Evolutionary conservation across 2,888 invertebrate species (phyloP).

Genomic region (Smittia aterrima): DNA sequence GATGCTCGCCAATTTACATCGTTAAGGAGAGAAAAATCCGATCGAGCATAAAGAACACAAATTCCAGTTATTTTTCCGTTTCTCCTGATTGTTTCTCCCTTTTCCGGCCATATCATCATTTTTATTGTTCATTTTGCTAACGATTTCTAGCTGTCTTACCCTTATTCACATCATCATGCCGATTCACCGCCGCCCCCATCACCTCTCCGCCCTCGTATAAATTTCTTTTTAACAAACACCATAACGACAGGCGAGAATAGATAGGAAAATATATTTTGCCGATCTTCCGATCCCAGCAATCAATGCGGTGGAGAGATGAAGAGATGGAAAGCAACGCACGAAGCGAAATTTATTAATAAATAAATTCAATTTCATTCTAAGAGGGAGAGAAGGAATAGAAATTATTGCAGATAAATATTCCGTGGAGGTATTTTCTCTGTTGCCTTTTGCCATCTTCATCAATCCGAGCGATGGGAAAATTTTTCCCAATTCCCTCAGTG

Average conservation of each 20-base stretch:
- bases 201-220: slow-evolving; percentile 16
- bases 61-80: slow-evolving; percentile 18
- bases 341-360: slow-evolving; percentile 41
- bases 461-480: slow-evolving; percentile 20
- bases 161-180: slow-evolving; percentile 22
- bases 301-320: not conserved
- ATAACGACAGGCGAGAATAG: slow-evolving; percentile 37
- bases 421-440: slow-evolving; percentile 33
- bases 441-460: slow-evolving; percentile 32
- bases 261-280: not conserved
- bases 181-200: not conserved
- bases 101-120: slow-evolving; percentile 31
- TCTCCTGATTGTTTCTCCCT: slow-evolving; percentile 9
- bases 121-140: slow-evolving; percentile 34
- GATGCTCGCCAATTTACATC: slow-evolving; percentile 17
- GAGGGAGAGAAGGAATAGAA: slow-evolving; percentile 28
- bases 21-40: slow-evolving; percentile 18
- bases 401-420: slow-evolving; percentile 41
- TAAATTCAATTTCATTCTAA: slow-evolving; percentile 39
- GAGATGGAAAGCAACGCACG: not conserved
- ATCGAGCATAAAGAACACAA: slow-evolving; percentile 9
- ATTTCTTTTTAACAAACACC: slow-evolving; percentile 41
- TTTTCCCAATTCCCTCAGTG: not conserved
- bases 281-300: slow-evolving; percentile 23
- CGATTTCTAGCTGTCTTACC: slow-evolving; percentile 22